phyloP scores from a whole-genome alignment of 1,140 invertebrate species.

The Eufriesea mexicana region DNA sequence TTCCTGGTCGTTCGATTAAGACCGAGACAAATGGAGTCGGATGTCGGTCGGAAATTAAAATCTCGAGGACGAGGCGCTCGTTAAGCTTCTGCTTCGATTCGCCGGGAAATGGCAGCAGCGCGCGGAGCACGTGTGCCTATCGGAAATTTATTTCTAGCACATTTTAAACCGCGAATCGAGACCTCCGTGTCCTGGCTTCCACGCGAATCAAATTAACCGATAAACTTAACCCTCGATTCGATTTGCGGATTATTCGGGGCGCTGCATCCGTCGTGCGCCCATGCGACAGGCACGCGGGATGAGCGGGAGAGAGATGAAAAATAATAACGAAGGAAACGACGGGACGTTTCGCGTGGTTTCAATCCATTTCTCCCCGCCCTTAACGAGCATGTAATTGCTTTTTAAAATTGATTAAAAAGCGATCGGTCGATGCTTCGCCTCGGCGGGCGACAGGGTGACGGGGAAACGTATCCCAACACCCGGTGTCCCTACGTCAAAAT shows the following conservation, averaged over 20 bases:
- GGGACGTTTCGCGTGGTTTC: constrained; percentile 21
- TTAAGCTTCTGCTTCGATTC: constrained; percentile 54
- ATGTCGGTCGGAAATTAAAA: constrained; percentile 68
- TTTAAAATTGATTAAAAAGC: constrained; percentile 68
- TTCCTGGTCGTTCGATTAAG: constrained; percentile 57
- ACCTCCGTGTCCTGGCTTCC: too few species aligned
- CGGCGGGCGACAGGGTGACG: constrained; percentile 1
- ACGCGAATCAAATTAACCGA: too few species aligned
- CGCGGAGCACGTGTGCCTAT: neutral
- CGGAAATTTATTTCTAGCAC: neutral
- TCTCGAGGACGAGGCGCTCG: constrained; percentile 63
- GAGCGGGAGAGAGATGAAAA: neutral
- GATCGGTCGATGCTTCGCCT: constrained; percentile 50
- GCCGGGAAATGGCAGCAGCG: constrained; percentile 6
- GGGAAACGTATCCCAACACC: constrained; percentile 9
- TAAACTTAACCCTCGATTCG: too few species aligned
- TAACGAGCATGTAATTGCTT: constrained; percentile 68
- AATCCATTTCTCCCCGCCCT: constrained; percentile 51
- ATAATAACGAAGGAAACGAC: constrained; percentile 41
- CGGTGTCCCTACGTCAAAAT: constrained; percentile 31
- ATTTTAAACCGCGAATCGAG: neutral
- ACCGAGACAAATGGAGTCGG: constrained; percentile 65
- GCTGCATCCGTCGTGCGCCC: constrained; percentile 26
- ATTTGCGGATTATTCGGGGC: neutral
- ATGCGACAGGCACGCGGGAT: neutral